These are phyloP conservation scores for Papilio protenor DNA, from an alignment of 2,888 invertebrate species.

Conservation along the genomic window DNA sequence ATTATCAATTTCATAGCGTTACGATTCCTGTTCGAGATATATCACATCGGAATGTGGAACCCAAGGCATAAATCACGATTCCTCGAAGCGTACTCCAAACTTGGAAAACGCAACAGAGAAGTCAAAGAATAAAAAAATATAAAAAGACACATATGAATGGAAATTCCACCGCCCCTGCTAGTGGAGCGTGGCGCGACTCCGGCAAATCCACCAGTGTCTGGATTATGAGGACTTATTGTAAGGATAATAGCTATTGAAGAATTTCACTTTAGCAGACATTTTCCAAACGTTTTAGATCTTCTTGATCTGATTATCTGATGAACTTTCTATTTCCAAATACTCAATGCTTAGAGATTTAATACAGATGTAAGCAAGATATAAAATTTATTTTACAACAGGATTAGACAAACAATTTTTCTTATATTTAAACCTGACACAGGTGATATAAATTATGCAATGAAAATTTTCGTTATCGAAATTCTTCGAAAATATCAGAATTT, in stretches of 20 bases:
- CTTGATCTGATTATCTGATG: conserved; percentile 7
- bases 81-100: conserved; percentile 45
- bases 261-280: conserved; percentile 30
- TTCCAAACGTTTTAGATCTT: conserved; percentile 7
- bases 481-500: not conserved
- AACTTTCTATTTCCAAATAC: conserved; percentile 1
- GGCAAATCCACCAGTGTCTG: conserved; percentile 66
- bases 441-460: too few relatives aligned
- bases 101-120: conserved; percentile 50
- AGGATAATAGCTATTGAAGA: conserved; percentile 53
- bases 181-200: conserved; percentile 62
- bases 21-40: conserved; percentile 11
- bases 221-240: conserved; percentile 70
- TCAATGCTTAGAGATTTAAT: not conserved
- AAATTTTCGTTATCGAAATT: not conserved
- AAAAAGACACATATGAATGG: conserved; percentile 65
- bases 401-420: too few relatives aligned
- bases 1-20: conserved; percentile 6
- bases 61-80: conserved; percentile 46
- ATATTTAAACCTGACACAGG: too few relatives aligned
- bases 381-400: too few relatives aligned
- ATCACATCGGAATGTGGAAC: conserved; percentile 27
- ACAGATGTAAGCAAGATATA: too few relatives aligned
- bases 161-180: conserved; percentile 64
- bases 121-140: conserved; percentile 64